Percentiles rank a stretch among this genome's conserved stretches.
phyloP scores from a whole-genome alignment of 1,140 invertebrate genomes.

The Apolygus lucorum region DNA sequence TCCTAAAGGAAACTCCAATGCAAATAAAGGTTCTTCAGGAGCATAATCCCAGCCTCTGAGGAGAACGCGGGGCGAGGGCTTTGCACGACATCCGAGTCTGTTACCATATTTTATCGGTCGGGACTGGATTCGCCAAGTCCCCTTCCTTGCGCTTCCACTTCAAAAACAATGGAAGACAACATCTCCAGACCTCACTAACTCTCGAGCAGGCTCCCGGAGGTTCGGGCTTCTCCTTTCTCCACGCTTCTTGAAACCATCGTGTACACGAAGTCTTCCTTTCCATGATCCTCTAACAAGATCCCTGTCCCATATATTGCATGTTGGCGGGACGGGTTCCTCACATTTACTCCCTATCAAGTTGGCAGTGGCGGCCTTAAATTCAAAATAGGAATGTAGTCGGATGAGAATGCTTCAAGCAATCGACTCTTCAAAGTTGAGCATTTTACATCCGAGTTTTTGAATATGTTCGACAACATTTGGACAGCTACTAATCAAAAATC shows the following conservation, averaged over 20 bases:
- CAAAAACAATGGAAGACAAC: constrained; percentile 16
- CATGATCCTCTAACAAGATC: constrained; percentile 1
- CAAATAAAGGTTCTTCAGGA: background rate
- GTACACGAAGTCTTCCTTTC: background rate
- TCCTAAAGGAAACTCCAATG: background rate
- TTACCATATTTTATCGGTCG: constrained; percentile 15
- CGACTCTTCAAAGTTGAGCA: too few species aligned
- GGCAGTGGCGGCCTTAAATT: too few species aligned
- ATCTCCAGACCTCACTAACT: constrained; percentile 8
- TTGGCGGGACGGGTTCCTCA: too few species aligned
- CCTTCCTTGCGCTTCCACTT: constrained; percentile 1
- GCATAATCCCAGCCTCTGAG: background rate
- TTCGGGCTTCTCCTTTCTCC: background rate
- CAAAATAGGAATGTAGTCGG: too few species aligned
- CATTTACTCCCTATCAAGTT: too few species aligned
- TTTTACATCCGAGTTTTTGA: too few species aligned
- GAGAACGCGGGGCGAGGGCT: background rate
- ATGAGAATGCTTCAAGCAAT: too few species aligned
- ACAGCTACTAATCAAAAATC: too few species aligned
- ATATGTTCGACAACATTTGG: too few species aligned
- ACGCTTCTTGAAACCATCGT: background rate
- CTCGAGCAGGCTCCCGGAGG: background rate
- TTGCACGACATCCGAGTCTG: constrained; percentile 7
- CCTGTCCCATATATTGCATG: background rate
- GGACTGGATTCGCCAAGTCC: constrained; percentile 1